phyloP scores from a whole-genome alignment of 2,113 vertebrate genomes.

The Cariama cristata region DNA sequence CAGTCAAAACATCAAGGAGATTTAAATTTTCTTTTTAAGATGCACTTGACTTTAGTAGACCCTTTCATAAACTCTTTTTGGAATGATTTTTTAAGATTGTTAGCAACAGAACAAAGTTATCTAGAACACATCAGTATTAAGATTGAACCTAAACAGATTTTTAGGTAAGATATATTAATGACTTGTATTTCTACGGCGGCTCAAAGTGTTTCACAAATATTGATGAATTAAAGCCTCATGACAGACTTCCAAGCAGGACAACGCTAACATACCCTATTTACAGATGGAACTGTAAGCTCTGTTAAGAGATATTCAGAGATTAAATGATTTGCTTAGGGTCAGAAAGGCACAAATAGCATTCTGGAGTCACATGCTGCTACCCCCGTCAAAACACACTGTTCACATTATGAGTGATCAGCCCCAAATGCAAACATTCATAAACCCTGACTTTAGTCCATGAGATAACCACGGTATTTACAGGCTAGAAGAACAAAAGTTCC shows the following conservation, averaged over 20 bases:
- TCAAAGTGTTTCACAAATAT: conserved; percentile 51
- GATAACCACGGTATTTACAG: background rate
- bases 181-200: background rate
- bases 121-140: background rate
- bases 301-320: conserved; percentile 48
- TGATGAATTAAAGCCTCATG: conserved; percentile 48
- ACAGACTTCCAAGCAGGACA: conserved; percentile 37
- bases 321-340: conserved; percentile 54
- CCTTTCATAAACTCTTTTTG: background rate
- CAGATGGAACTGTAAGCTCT: conserved; percentile 51
- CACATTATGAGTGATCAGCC: background rate
- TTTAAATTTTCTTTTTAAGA: conserved; percentile 8
- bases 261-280: conserved; percentile 45
- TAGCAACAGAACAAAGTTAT: background rate
- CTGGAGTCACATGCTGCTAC: background rate
- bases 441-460: background rate
- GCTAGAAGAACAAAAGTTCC: background rate
- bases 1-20: conserved; percentile 41
- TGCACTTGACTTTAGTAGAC: background rate
- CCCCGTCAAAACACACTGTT: background rate
- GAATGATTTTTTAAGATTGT: background rate
- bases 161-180: conserved; percentile 10
- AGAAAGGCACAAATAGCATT: conserved; percentile 6
- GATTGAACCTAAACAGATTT: background rate
- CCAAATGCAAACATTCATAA: background rate